These are phyloP conservation scores for Dysmachus trigonus DNA, from an alignment of 2,888 invertebrate species.

Conservation along the genomic window DNA sequence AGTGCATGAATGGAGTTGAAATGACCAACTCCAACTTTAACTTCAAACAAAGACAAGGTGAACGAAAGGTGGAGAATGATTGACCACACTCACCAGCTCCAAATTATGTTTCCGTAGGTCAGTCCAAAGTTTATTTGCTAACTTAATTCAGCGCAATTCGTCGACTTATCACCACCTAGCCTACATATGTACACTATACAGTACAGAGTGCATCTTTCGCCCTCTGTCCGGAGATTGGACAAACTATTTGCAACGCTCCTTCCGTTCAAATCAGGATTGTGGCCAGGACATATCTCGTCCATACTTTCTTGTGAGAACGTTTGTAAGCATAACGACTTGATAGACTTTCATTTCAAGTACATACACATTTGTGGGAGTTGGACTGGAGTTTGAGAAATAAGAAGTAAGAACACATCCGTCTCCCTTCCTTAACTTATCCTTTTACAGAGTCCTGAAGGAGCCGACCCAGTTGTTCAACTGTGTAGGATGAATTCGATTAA, in stretches of 20 bases:
- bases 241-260: neutral
- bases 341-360: neutral
- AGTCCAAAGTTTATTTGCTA: neutral
- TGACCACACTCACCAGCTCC: neutral
- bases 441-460: neutral
- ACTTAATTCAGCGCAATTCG: neutral
- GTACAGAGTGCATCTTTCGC: neutral
- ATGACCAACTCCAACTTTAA: neutral
- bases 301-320: neutral
- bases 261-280: neutral
- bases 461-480: neutral
- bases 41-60: neutral
- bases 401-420: neutral
- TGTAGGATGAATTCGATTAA: neutral
- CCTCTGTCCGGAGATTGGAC: neutral
- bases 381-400: neutral
- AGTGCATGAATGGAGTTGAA: neutral
- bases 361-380: neutral
- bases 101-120: neutral
- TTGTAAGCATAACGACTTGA: neutral
- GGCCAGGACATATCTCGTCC: neutral
- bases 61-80: neutral
- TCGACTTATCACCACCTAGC: neutral
- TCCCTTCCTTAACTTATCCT: neutral
- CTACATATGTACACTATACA: too few relatives aligned